Evolutionary conservation across 2,797 vertebrate species (phyloP), one percentile per base, ranked within the genome.

Genomic region (Coendou prehensilis): DNA sequence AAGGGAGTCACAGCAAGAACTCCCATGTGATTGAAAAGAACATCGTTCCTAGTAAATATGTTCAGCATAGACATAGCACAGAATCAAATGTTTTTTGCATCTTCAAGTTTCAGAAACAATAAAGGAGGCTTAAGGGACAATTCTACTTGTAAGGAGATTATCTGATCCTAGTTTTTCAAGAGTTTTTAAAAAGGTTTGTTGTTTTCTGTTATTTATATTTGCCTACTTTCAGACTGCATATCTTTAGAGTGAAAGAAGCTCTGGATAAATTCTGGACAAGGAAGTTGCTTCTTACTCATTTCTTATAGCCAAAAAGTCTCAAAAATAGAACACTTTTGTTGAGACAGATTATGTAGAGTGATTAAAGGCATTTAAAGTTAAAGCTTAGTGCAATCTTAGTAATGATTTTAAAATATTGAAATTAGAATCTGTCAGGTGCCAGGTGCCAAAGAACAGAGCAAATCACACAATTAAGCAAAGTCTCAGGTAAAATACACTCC

Each of bases 351-450:
- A 94, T 85, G 89, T 67, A 52, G 76, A 92, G 54, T 97, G 94
- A 97, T 96, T 93, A 94, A 97, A 97, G 47, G 61, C 78, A 92
- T 85, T 96, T 94, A 89, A 93, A 97, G 90, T 88, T 23, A 93
- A 96, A 95, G 45, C 80, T 85, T 95, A 79, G 79, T 90, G 86
- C 47, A 92, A 50, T 96, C 87, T 90, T 84, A 83, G 88, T 93
- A 94, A 96, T 88, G 94, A 93, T 92, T 95, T 97, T 85, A 88
- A 96, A 97, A 97, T 91, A 97, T 88, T 97, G 95, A 97, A 97
- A 95, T 96, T 85, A 93, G 84, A 95, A 87, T 79, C 87, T 96
- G 90, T 96, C 87, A 90, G 93, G 84, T 97, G 84, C 87, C 97
- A 97, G 94, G 91, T 95, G 95, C 82, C 9, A 56, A 83, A 89